Evolutionary conservation across 2,888 invertebrate species (phyloP), one percentile per base, ranked within the genome.

Genomic region (Gortyna flavago): DNA sequence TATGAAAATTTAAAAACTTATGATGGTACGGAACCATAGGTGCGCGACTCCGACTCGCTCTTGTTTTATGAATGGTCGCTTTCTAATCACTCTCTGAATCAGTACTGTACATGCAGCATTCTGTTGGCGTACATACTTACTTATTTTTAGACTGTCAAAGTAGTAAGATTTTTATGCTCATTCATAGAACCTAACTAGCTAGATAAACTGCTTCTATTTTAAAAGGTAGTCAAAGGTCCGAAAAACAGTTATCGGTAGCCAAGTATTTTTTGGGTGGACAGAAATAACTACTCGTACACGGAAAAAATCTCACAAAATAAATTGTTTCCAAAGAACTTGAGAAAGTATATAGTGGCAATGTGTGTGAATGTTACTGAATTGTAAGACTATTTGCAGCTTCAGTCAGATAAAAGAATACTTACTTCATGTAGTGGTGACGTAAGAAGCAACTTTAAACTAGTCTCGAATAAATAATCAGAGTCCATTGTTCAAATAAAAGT

Each of bases 251-350:
- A 59, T 38, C 29, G 35, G 4, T 54, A 44, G 25, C 41, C 11
- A 61, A 18, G 4, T 35, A 35, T 35, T 65, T 72, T 29, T 57
- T 41, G 38, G 72, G 29, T 64, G 57, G 5, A 72, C 32, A 79
- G 21, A 72, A 57, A 79, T 65, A 72, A 65, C 64, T 72, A 9
- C 25, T 25, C 0, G 18, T 38, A 48, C 57, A 48, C 16, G 8
- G 3, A 65, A 48, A 72, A 65, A n/a, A 48, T 48, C 16, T 79
- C 16, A 21, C 21, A 48, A 32, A 25, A 72, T 64, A 78, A 65
- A 57, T 29, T 0, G 13, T 71, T 78, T n/a, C 1, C 7, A 7
- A 72, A n/a, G 25, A 78, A 32, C 32, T 41, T 41, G 2, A 5
- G 13, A 67, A 62, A 44, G 11, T 54, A n/a, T 41, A 51, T 77